phyloP scores from a whole-genome alignment of 2,113 vertebrate species.

The Vulpes vulpes region DNA sequence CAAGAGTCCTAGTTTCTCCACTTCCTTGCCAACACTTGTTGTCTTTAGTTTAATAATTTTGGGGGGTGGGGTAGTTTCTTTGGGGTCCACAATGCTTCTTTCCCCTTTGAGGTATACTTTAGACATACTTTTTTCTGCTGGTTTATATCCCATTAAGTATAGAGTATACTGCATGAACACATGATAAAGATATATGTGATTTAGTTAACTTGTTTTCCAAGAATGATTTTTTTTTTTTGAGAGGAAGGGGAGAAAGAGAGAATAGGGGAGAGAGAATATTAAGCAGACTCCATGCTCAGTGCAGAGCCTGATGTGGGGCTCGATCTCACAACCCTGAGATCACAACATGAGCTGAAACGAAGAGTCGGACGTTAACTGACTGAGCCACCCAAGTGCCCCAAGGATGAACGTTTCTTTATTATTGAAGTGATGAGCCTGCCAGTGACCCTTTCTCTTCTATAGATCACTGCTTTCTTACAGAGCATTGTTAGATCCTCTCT shows the following conservation, averaged over 20 bases:
- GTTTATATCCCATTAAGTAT: not conserved
- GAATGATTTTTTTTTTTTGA: not conserved
- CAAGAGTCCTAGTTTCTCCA: not conserved
- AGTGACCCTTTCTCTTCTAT: not conserved
- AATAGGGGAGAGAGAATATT: not conserved
- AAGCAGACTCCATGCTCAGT: not conserved
- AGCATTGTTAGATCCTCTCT: not conserved
- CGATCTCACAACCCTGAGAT: not conserved
- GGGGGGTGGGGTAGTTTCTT: not conserved
- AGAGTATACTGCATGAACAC: not conserved
- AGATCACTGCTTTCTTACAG: not conserved
- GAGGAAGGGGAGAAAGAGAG: not conserved
- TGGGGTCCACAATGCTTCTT: not conserved
- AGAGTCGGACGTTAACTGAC: not conserved
- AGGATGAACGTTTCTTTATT: not conserved
- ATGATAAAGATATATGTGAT: not conserved
- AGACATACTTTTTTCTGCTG: not conserved
- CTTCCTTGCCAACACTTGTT: not conserved
- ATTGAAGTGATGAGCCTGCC: not conserved
- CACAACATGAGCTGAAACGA: not conserved
- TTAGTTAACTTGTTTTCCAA: not conserved
- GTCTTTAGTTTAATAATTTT: not conserved
- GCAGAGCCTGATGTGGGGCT: not conserved
- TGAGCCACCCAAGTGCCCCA: not conserved
- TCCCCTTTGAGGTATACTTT: conserved; percentile 5